Evolutionary conservation across 2,797 vertebrate genomes (phyloP), one percentile per base, ranked within the genome.

Genomic region (Heliangelus exortis): DNA sequence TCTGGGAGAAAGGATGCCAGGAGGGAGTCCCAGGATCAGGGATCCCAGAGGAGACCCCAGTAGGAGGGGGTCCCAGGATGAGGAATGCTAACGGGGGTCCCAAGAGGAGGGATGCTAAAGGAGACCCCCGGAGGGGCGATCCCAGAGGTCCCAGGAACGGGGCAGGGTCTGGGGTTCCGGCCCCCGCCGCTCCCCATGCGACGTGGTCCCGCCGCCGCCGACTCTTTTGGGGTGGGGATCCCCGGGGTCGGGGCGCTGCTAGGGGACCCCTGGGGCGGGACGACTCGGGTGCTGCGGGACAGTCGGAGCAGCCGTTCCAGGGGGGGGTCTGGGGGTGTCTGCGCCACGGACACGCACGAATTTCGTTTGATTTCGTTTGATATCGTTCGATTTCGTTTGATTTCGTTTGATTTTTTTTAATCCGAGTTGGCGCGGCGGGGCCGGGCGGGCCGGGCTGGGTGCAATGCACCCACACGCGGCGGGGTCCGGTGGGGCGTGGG

Each of bases 341-440:
- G 29, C 26, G 6, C 4, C 5, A 11, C 34, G 1, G 22, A 1
- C 0, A 2, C 6, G 5, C 31, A 3, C 21, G 0, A 12, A 45
- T 65, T 63, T 63, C 62, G 59, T 62, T 62, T 28, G 17, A 67
- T 68, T 53, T 7, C 77, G 9, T 68, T 87, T 10, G 0, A 54
- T 84, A 75, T 29, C 25, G 2, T 51, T 76, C 12, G 0, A 9
- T 9, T 53, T 28, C 51, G 10, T 43, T 63, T 43, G 29, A 65
- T 65, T 63, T 45, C 39, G 17, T 62, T 62, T 28, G 25, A 67
- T 51, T 69, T 6, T 73, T 9, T 76, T 87, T 11, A 0, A 54
- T 84, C 22, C 2, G 5, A 15, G 43, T 12, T 13, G 75, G 69
- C 6, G 47, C 29, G 10, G 51, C 6, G 6, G n/a, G 20, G 28